A percentile compares a stretch with the other conserved stretches of the same genome.
phyloP scores from a whole-genome alignment of 2,113 vertebrate genomes.

The Apaloderma vittatum region DNA sequence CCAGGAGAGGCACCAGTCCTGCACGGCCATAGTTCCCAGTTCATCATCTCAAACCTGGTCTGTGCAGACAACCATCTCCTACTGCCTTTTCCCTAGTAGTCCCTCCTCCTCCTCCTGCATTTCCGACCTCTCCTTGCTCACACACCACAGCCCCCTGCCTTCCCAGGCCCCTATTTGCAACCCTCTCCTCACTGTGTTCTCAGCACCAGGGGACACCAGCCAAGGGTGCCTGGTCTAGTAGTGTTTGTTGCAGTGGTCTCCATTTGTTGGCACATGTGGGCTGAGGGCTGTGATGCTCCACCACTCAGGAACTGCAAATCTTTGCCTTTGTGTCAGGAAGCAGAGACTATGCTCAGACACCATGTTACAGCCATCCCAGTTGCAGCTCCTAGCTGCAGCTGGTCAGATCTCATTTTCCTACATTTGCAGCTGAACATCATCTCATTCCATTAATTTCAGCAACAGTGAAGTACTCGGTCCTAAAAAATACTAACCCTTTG shows the following conservation, averaged over 20 bases:
- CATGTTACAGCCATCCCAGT: background rate
- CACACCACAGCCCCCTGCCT: background rate
- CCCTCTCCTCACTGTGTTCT: background rate
- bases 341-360: accelerated
- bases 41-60: background rate
- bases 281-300: background rate
- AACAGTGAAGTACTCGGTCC: background rate
- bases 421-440: background rate
- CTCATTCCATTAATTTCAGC: background rate
- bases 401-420: background rate
- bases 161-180: background rate
- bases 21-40: background rate
- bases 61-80: background rate
- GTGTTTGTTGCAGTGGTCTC: accelerated
- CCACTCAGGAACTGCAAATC: background rate
- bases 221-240: background rate
- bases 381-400: background rate
- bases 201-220: background rate
- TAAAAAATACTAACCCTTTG: background rate
- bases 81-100: background rate
- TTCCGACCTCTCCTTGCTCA: background rate
- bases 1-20: background rate
- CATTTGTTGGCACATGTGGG: accelerated
- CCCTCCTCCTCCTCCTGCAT: background rate
- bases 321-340: background rate